These are phyloP conservation scores for Lepetodrilus schrolli DNA, from an alignment of 2,888 invertebrate genomes.

Conservation along the genomic window DNA sequence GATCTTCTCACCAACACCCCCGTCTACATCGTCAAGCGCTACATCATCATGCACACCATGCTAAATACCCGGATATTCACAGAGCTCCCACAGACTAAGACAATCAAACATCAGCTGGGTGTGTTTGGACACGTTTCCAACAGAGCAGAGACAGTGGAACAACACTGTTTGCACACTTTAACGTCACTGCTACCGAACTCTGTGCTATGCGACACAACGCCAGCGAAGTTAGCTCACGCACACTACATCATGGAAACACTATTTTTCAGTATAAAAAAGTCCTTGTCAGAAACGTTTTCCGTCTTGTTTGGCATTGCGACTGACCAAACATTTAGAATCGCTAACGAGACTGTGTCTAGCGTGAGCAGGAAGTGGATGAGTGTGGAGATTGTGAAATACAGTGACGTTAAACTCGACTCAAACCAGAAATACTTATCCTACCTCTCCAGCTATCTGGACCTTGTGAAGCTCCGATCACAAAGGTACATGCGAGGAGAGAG, in stretches of 20 bases:
- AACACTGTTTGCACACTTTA: conserved; percentile 23
- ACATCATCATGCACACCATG: conserved; percentile 50
- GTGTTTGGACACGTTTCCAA: background rate
- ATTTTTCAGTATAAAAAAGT: conserved; percentile 2
- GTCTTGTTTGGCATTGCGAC: conserved; percentile 21
- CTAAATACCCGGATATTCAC: conserved; percentile 51
- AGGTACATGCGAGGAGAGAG: conserved; percentile 24
- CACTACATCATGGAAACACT: background rate
- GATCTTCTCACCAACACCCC: conserved; percentile 45
- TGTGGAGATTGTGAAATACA: background rate
- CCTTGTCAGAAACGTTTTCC: conserved; percentile 18
- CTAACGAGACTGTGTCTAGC: conserved; percentile 19
- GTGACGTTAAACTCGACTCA: background rate
- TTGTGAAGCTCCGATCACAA: conserved; percentile 9
- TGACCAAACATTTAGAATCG: conserved; percentile 8
- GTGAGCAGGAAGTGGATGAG: conserved; percentile 13
- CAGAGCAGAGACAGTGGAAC: background rate
- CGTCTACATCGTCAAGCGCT: conserved; percentile 44
- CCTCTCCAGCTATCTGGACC: conserved; percentile 1
- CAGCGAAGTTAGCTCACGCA: background rate
- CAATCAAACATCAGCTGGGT: conserved; percentile 8
- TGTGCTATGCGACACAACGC: conserved; percentile 6
- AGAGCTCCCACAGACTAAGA: conserved; percentile 39
- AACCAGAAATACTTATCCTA: conserved; percentile 8
- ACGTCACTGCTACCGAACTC: conserved; percentile 18